Evolutionary conservation across 2,888 invertebrate species (phyloP), one percentile per base, ranked within the genome.

Genomic region (Ferdinandea cuprea): DNA sequence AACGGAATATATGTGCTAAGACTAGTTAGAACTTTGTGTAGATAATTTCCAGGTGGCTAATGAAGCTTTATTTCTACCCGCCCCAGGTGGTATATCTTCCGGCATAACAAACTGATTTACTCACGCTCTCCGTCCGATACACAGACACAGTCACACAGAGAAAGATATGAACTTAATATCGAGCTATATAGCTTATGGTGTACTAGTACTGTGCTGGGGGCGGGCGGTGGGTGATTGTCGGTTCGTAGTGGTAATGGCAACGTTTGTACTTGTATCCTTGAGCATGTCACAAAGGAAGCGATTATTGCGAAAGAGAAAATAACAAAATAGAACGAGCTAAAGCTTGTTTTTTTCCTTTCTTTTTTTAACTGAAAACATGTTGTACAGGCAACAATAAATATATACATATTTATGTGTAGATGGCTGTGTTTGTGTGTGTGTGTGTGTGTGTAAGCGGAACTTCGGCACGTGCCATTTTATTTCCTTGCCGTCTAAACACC

Each of bases 391-490:
- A n/a, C n/a, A n/a, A n/a, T 52, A 50, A 6, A 21, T 19, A 30
- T 56, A 25, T 28, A 25, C n/a, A n/a, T n/a, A n/a, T n/a, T n/a
- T n/a, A n/a, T n/a, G n/a, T n/a, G n/a, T n/a, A n/a, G n/a, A n/a
- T n/a, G n/a, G n/a, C n/a, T n/a, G n/a, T n/a, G n/a, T n/a, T n/a
- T n/a, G n/a, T n/a, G n/a, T n/a, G n/a, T n/a, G n/a, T n/a, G n/a
- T n/a, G 59, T 72, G 5, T 44, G 54, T 71, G 28, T 46, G 44
- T 50, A 58, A 52, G 50, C 50, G 66, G 32, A 66, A 66, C 81
- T 71, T 65, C 81, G 71, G 71, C 81, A 81, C 81, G 81, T 81
- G 81, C 77, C 81, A 71, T 72, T 61, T 81, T 32, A 48, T 66
- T 77, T 81, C 69, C 17, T 52, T 19, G 40, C 48, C 63, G 46